Conservation (phyloP, 2,113 vertebrate genomes). For the Parus major region DNA sequence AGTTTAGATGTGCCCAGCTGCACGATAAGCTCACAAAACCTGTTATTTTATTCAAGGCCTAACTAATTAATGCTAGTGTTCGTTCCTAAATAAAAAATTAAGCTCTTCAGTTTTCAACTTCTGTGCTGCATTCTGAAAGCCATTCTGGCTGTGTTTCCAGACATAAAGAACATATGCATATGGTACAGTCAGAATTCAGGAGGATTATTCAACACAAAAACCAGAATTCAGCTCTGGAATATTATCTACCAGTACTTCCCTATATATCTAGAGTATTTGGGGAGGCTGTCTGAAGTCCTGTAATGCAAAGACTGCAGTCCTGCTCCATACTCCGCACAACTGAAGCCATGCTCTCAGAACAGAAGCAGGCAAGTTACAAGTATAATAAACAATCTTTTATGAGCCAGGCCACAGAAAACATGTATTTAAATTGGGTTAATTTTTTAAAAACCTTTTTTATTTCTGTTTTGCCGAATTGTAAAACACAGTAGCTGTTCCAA, state of each 20-base stretch:
- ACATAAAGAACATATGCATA: background rate
- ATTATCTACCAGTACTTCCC: background rate
- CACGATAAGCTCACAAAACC: background rate
- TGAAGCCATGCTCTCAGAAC: background rate
- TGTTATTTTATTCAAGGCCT: background rate
- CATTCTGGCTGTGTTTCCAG: background rate
- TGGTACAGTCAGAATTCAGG: background rate
- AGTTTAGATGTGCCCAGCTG: background rate
- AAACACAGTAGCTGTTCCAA: background rate
- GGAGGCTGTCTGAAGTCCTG: background rate
- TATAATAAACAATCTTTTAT: background rate
- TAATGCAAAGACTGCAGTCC: background rate
- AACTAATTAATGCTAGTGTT: constrained; percentile 17
- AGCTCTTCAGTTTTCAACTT: background rate
- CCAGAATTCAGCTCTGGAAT: background rate
- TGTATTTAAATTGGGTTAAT: background rate
- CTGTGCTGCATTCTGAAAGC: background rate
- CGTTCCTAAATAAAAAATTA: constrained; percentile 11
- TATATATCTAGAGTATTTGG: background rate
- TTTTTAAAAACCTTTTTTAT: background rate
- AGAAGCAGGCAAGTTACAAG: background rate
- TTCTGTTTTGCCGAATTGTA: background rate
- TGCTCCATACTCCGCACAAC: background rate
- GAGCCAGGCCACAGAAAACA: background rate
- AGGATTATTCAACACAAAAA: background rate